phyloP scores from a whole-genome alignment of 1,140 invertebrate genomes.

The Panulirus ornatus region DNA sequence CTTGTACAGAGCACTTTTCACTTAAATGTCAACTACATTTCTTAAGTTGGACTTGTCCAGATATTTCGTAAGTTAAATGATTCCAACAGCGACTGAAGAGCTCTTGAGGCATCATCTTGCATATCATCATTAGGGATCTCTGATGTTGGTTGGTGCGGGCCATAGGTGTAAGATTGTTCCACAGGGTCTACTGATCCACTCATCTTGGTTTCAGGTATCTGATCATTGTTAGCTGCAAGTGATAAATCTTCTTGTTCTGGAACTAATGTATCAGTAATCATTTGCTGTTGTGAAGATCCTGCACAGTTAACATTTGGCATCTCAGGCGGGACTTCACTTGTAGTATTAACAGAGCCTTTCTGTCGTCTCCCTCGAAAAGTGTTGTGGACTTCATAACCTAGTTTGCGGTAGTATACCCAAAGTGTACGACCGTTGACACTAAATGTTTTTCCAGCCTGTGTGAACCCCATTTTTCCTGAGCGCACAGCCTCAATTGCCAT shows the following conservation, averaged over 20 bases:
- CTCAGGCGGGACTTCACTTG: background rate
- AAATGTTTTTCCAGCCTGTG: conserved; percentile 88
- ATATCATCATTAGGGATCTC: conserved; percentile 37
- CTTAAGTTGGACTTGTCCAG: conserved; percentile 61
- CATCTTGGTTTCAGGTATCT: conserved; percentile 6
- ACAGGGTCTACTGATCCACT: conserved; percentile 9
- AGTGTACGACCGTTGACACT: conserved; percentile 90
- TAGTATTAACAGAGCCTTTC: conserved; percentile 1
- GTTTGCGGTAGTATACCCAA: conserved; percentile 90
- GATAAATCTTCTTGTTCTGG: conserved; percentile 31
- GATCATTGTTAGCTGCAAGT: conserved; percentile 21
- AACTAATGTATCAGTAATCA: conserved; percentile 26
- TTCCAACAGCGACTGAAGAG: conserved; percentile 61
- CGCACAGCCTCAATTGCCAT: conserved; percentile 87
- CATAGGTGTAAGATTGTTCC: conserved; percentile 21
- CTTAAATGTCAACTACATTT: background rate
- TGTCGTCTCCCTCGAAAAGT: conserved; percentile 68
- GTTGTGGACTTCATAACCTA: conserved; percentile 82
- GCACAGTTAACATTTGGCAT: conserved; percentile 30
- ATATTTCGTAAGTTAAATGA: conserved; percentile 62
- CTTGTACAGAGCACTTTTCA: background rate
- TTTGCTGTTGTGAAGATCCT: conserved; percentile 45
- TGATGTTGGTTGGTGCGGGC: conserved; percentile 9
- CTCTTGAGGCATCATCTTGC: conserved; percentile 52
- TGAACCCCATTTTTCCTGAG: conserved; percentile 90